Conservation (phyloP, 2,113 vertebrate species). For the Alligator sinensis region DNA sequence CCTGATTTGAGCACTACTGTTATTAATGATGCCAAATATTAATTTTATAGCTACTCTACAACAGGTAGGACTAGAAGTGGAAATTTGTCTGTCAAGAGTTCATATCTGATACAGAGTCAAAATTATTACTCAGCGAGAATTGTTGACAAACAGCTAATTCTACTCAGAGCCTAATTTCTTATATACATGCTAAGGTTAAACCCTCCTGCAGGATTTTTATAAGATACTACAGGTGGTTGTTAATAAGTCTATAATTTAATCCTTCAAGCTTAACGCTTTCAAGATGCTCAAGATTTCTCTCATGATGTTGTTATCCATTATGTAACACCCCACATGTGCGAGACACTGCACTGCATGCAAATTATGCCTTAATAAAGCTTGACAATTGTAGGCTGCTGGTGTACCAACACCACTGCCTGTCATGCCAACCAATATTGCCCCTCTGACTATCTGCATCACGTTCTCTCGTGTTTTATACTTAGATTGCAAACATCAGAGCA, state of each 20-base stretch:
- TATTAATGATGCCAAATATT: not conserved
- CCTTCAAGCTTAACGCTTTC: conserved; percentile 9
- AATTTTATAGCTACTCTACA: not conserved
- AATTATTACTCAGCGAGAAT: not conserved
- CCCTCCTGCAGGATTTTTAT: conserved; percentile 9
- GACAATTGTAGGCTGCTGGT: not conserved
- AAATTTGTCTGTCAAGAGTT: not conserved
- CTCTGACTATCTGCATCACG: not conserved
- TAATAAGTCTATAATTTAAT: conserved; percentile 33
- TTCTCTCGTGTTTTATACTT: not conserved
- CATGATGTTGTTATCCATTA: not conserved
- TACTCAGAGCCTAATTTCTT: conserved; percentile 8
- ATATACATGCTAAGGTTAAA: conserved; percentile 3
- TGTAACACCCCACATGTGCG: not conserved
- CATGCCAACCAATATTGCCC: not conserved
- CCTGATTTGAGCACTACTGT: not conserved
- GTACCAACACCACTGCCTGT: not conserved
- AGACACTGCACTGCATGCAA: not conserved
- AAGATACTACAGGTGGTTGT: not conserved
- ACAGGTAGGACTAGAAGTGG: not conserved
- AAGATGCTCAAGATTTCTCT: conserved; percentile 20
- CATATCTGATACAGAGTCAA: not conserved
- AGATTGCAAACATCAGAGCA: not conserved
- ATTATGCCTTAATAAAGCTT: not conserved
- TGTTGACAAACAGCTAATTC: not conserved